A percentile compares a stretch with the other conserved stretches of the same genome.
Conservation (phyloP, 2,888 invertebrate genomes). For the Volucella zonaria region DNA sequence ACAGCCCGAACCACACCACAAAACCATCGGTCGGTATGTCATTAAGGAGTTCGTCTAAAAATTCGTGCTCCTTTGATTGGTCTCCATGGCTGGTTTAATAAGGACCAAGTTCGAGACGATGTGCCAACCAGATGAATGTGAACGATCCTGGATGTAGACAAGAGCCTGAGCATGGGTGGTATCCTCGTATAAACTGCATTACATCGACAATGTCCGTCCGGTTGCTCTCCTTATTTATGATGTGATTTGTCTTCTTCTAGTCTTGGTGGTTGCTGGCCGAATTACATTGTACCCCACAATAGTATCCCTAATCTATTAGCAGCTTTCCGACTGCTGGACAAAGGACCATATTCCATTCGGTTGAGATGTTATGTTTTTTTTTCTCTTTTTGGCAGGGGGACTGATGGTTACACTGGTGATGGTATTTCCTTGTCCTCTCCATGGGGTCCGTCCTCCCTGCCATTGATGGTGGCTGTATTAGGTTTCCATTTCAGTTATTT, state of each 20-base stretch:
- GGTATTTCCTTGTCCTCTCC: background rate
- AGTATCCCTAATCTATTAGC: constrained; percentile 39
- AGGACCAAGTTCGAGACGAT: constrained; percentile 12
- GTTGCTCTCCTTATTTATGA: constrained; percentile 50
- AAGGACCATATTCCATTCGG: constrained; percentile 8
- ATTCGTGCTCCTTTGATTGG: constrained; percentile 39
- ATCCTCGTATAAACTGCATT: constrained; percentile 12
- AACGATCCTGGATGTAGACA: too few relatives aligned
- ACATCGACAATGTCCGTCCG: constrained; percentile 4
- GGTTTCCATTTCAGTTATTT: constrained; percentile 63
- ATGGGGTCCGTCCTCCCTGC: background rate
- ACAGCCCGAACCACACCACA: constrained; percentile 24
- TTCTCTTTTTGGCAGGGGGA: background rate
- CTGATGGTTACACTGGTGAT: constrained; percentile 11
- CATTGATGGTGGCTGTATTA: constrained; percentile 50
- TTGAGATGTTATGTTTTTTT: background rate
- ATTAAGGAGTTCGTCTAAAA: constrained; percentile 56
- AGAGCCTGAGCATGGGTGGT: background rate
- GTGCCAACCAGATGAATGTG: background rate
- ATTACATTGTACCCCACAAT: constrained; percentile 9
- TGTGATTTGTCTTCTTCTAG: constrained; percentile 44
- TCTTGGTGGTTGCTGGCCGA: constrained; percentile 1
- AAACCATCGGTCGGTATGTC: constrained; percentile 26
- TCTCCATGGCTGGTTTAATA: constrained; percentile 42
- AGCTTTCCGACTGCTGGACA: constrained; percentile 8